These are phyloP conservation scores for Poeciliopsis infans DNA, from an alignment of 2,797 vertebrate genomes.

Conservation along the genomic window DNA sequence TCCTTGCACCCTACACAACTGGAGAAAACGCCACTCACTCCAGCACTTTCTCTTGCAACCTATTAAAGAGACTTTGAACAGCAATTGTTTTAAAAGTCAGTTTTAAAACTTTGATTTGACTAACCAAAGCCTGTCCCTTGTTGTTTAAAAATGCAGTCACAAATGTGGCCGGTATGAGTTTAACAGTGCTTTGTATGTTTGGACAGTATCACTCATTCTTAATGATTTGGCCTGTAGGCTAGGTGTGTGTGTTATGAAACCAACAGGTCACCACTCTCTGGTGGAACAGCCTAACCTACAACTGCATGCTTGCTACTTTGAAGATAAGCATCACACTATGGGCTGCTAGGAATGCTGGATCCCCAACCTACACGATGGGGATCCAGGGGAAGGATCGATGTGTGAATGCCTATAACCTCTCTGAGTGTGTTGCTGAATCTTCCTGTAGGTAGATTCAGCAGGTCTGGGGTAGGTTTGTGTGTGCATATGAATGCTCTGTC, in stretches of 20 bases:
- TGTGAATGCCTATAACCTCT: conserved; percentile 34
- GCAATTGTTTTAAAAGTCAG: not conserved
- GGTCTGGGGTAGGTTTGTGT: not conserved
- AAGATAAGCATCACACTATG: conserved; percentile 75
- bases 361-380: conserved; percentile 34
- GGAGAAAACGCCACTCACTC: not conserved
- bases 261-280: conserved; percentile 72
- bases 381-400: no score
- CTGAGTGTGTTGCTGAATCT: conserved; percentile 34
- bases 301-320: conserved; percentile 59
- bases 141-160: conserved; percentile 45
- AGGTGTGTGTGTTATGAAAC: conserved; percentile 58
- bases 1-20: not conserved
- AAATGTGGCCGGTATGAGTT: conserved; percentile 45
- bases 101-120: not conserved
- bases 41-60: not conserved
- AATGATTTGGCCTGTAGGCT: conserved; percentile 63
- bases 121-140: conserved; percentile 26
- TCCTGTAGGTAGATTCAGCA: conserved; percentile 48
- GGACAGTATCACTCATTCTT: conserved; percentile 71
- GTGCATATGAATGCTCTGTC: not conserved
- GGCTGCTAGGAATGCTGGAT: conserved; percentile 56
- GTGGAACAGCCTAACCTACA: conserved; percentile 59
- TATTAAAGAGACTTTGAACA: not conserved
- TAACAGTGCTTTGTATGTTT: conserved; percentile 56